phyloP scores from a whole-genome alignment of 1,140 invertebrate genomes.

The Hycleus phaleratus region DNA sequence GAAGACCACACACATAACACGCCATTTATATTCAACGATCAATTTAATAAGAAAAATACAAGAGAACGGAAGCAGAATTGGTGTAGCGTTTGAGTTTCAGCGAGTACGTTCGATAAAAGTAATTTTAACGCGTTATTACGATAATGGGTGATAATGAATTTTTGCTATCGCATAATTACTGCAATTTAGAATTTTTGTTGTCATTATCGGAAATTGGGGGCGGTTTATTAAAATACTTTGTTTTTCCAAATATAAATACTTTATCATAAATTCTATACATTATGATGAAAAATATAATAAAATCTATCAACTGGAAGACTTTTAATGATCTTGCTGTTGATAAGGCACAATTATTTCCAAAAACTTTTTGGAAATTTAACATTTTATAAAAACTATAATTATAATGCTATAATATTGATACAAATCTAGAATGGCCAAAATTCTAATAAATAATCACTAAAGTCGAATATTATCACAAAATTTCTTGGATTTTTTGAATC shows the following conservation, averaged over 20 bases:
- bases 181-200: too few relatives aligned
- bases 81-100: too few relatives aligned
- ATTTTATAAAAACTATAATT: neutral
- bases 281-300: constrained; percentile 17
- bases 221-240: too few relatives aligned
- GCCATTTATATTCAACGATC: constrained; percentile 4
- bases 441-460: neutral
- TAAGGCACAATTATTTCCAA: constrained; percentile 16
- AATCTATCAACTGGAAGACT: constrained; percentile 20
- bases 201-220: too few relatives aligned
- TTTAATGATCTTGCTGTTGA: constrained; percentile 26
- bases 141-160: too few relatives aligned
- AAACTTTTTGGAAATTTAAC: neutral
- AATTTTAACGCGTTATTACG: too few relatives aligned
- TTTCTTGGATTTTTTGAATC: neutral
- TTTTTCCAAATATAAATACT: too few relatives aligned
- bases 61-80: neutral
- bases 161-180: too few relatives aligned
- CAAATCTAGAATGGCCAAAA: constrained; percentile 1
- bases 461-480: constrained; percentile 3
- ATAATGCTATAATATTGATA: neutral
- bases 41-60: neutral
- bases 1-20: constrained; percentile 4
- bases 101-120: too few relatives aligned
- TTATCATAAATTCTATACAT: constrained; percentile 4